Conservation (phyloP, 2,113 vertebrate species). For the Alethe castanea region DNA sequence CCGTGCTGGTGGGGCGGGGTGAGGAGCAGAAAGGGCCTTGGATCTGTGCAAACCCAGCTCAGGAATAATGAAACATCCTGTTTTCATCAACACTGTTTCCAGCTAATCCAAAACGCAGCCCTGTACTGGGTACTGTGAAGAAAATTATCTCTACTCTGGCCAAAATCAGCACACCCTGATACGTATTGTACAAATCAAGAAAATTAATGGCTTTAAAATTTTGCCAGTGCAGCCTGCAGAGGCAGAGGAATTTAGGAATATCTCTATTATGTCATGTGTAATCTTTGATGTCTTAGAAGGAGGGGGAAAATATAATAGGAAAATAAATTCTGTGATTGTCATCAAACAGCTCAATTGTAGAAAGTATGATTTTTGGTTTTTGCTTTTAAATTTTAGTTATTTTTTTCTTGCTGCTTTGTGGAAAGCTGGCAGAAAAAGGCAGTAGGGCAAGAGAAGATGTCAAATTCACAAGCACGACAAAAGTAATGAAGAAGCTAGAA, state of each 20-base stretch:
- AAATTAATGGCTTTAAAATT: background rate
- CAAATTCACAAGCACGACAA: slow-evolving; percentile 15
- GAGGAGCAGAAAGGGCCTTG: background rate
- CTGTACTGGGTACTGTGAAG: background rate
- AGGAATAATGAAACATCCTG: background rate
- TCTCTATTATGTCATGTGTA: fast-evolving
- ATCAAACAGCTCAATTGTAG: background rate
- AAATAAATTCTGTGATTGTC: background rate
- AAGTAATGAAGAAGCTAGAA: slow-evolving; percentile 7
- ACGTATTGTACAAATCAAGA: background rate
- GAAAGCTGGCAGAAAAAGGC: background rate
- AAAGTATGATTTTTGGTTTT: background rate
- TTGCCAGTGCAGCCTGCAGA: background rate
- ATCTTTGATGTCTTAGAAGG: background rate
- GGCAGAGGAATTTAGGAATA: background rate
- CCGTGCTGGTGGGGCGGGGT: background rate
- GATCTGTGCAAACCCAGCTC: background rate
- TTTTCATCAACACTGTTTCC: background rate
- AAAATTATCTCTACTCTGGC: background rate
- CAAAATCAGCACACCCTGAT: background rate
- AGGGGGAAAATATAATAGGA: background rate
- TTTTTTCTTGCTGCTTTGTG: background rate
- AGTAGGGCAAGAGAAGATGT: background rate
- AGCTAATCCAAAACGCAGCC: background rate
- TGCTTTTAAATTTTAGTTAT: background rate